Base-by-base conservation (phyloP, 1,140 invertebrate species). In the Venustaconcha ellipsiformis region DNA sequence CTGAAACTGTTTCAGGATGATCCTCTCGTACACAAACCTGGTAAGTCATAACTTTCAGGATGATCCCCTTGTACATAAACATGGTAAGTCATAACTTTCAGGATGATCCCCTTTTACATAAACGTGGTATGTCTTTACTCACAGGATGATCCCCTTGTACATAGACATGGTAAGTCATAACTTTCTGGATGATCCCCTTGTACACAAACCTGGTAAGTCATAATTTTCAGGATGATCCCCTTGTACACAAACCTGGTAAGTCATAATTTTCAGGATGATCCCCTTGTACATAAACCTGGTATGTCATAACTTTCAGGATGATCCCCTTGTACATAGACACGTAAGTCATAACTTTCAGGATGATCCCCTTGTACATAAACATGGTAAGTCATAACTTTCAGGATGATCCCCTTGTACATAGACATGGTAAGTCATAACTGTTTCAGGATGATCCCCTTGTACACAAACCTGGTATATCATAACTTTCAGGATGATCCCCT, bases 381-480 rank as follows among this genome's bases (percentile, higher is more conserved):
- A 93, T 85, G 93, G 93, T 92, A 84, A 78, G 26, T 26, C 26
- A 1, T 26, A 26, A 26, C 26, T 26, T 26, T 2, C 26, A 56
- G 55, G 56, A 74, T 14, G 58, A 64, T 14, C 20, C 26, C 20
- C 26, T 26, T 58, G 13, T n/a, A 60, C 0, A 72, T 57, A 62
- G 14, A 23, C 4, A 3, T 60, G 17, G 17, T n/a, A 60, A 60
- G 26, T 26, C 26, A 26, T 26, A 90, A 58, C 77, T 94, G 11
- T 94, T 94, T 83, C 89, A 92, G 85, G 84, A 94, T 87, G 93
- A 94, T 86, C 90, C 91, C 20, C 84, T 94, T 3, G 73, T 92
- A 18, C 86, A 84, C 80, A 88, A 92, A 81, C 93, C 93, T 85
- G 93, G 93, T 92, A 84, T 78, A n/a, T 26, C 26, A 26, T 26